A percentile compares a stretch with the other conserved stretches of the same genome.
Evolutionary conservation across 2,888 invertebrate species (phyloP).

Genomic region (Acleris cristana): DNA sequence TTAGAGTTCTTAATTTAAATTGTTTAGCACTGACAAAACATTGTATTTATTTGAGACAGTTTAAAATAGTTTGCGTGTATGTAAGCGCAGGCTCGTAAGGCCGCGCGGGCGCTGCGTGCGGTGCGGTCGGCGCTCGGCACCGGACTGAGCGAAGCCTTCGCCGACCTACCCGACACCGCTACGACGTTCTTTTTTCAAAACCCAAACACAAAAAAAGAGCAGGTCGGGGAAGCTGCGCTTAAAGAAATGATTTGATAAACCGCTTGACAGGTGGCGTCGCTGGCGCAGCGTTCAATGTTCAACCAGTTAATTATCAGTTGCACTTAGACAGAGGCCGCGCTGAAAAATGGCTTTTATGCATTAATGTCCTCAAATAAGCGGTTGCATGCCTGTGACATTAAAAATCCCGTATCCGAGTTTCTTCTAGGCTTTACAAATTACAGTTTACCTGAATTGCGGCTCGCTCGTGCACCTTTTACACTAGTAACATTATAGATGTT

Average conservation of each 20-base stretch:
- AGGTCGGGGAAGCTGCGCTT: conserved; percentile 77
- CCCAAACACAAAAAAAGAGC: conserved; percentile 71
- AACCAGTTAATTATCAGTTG: conserved; percentile 74
- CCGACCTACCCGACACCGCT: conserved; percentile 80
- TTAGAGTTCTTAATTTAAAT: conserved; percentile 43
- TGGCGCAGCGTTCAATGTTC: conserved; percentile 57
- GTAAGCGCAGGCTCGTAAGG: conserved; percentile 49
- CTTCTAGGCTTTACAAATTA: conserved; percentile 31
- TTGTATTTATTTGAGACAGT: conserved; percentile 28
- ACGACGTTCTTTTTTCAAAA: conserved; percentile 73
- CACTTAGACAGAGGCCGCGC: conserved; percentile 62
- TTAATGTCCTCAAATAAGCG: conserved; percentile 79
- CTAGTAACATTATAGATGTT: not conserved
- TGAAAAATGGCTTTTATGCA: conserved; percentile 77
- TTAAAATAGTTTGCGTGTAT: conserved; percentile 56
- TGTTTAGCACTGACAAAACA: conserved; percentile 41
- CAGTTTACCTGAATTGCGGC: conserved; percentile 12
- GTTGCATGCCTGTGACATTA: conserved; percentile 71
- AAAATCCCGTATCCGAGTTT: conserved; percentile 45
- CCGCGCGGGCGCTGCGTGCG: conserved; percentile 55
- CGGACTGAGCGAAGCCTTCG: conserved; percentile 79
- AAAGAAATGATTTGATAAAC: conserved; percentile 83
- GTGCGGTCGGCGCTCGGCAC: conserved; percentile 77
- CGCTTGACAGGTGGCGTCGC: conserved; percentile 79
- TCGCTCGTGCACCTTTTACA: not conserved